Evolutionary conservation across 1,140 invertebrate species (phyloP).

Genomic region (Rhynchophorus ferrugineus): DNA sequence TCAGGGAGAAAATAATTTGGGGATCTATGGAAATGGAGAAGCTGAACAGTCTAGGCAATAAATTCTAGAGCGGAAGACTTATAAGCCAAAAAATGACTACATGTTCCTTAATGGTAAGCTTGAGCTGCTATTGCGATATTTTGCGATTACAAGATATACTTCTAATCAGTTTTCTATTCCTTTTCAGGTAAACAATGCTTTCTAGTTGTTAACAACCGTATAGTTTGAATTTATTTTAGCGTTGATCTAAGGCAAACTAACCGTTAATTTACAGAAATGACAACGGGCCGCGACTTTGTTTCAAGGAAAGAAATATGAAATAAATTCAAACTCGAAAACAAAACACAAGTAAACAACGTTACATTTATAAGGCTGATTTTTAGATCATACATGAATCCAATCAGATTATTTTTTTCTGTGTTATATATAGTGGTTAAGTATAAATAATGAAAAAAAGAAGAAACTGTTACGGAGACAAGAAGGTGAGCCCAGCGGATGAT

Average conservation of each 20-base stretch:
- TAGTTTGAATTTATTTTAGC: conserved; percentile 2
- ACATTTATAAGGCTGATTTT: conserved; percentile 18
- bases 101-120: conserved; percentile 21
- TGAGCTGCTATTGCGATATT: not conserved
- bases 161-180: conserved; percentile 7
- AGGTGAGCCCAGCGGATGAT: conserved; percentile 31
- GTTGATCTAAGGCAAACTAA: not conserved
- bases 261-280: not conserved
- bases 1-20: conserved; percentile 18
- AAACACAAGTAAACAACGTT: not conserved
- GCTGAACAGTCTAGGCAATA: conserved; percentile 15
- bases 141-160: conserved; percentile 2
- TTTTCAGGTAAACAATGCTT: conserved; percentile 2
- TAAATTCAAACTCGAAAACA: conserved; percentile 8
- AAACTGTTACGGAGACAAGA: no score
- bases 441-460: not conserved
- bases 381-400: not conserved
- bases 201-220: not conserved
- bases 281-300: not conserved
- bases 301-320: not conserved
- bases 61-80: not conserved
- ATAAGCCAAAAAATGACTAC: conserved; percentile 16
- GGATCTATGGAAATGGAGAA: conserved; percentile 28
- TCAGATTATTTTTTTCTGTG: not conserved
- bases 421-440: not conserved